phyloP scores from a whole-genome alignment of 1,140 invertebrate genomes.

The Grapholita molesta region DNA sequence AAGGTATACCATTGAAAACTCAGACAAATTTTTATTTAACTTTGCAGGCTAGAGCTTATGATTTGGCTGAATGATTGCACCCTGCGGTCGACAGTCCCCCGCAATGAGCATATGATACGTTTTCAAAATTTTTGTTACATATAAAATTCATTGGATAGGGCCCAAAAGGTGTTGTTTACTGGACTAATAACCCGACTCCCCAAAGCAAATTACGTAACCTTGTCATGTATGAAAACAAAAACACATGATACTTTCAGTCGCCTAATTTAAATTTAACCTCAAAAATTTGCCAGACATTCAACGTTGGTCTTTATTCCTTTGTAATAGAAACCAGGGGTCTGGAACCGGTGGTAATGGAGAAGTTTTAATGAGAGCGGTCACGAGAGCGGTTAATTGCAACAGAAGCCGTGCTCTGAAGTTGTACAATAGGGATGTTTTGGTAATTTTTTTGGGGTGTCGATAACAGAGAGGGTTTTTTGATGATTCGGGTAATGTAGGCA shows the following conservation, averaged over 20 bases:
- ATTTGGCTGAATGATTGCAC: no score
- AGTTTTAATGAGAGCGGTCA: slow-evolving; percentile 28
- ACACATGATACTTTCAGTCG: slow-evolving; percentile 5
- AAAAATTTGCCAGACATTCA: not conserved
- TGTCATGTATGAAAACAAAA: slow-evolving; percentile 16
- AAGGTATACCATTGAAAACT: no score
- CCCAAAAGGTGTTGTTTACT: not conserved
- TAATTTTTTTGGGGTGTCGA: not conserved
- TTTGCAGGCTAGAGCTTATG: no score
- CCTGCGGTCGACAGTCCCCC: no score
- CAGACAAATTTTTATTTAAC: no score
- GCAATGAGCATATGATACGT: no score
- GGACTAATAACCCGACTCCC: not conserved
- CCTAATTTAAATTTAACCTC: slow-evolving; percentile 12
- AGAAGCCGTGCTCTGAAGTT: slow-evolving; percentile 20
- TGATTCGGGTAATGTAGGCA: not conserved
- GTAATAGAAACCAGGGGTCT: slow-evolving; percentile 19
- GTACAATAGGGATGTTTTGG: not conserved
- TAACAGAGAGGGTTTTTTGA: not conserved
- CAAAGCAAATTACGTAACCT: slow-evolving; percentile 10
- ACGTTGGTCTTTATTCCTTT: slow-evolving; percentile 20
- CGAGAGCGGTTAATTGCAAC: slow-evolving; percentile 26
- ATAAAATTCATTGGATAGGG: not conserved
- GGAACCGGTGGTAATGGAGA: slow-evolving; percentile 20
- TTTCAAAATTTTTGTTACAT: no score